Base-by-base conservation (phyloP, 2,113 vertebrate genomes). In the Onychostruthus taczanowskii region DNA sequence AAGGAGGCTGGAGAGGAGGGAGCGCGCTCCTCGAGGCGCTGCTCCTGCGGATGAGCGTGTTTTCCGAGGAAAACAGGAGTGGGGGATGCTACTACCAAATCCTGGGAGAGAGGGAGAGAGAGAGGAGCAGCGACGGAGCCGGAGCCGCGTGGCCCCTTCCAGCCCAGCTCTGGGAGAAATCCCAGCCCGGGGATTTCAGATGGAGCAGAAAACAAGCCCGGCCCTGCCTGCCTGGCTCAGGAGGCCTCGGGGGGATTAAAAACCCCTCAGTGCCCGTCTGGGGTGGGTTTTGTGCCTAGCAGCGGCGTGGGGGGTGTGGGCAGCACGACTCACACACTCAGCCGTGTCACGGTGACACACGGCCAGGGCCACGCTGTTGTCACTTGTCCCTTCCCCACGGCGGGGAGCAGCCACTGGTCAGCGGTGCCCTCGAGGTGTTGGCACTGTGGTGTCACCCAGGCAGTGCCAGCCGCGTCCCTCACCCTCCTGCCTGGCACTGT, bases 1-100 rank as follows among this genome's bases (percentile, higher is more conserved):
- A 90, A 39, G 0, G 8, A 28, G 69, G 84, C 62, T 63, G 35
- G 67, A 30, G 90, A 88, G 94, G 74, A 93, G 90, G 39, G 58
- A 19, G 78, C 82, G 12, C 82, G 30, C 19, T 83, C 66, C 95
- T 94, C 70, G 0, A 1, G 13, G 95, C 17, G 27, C 95, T 37
- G 89, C 90, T 52, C 82, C 94, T 89, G 95, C 41, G 27, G 94
- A 83, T 95, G 66, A 73, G 15, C 61, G 7, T 24, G 87, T 94
- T 96, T 95, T 89, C 69, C 43, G 23, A 75, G 87, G 92, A 89
- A 95, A 96, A 94, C 96, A 93, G 84, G 39, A 74, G 64, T n/a
- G 75, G 87, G 87, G 81, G 92, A 93, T 85, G 94, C 82, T 93
- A 66, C 92, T 62, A 83, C 78, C 44, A 10, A 55, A 8, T 67